Evolutionary conservation across 2,888 invertebrate genomes (phyloP), one percentile per base, ranked within the genome.

Genomic region (Encarsia formosa): DNA sequence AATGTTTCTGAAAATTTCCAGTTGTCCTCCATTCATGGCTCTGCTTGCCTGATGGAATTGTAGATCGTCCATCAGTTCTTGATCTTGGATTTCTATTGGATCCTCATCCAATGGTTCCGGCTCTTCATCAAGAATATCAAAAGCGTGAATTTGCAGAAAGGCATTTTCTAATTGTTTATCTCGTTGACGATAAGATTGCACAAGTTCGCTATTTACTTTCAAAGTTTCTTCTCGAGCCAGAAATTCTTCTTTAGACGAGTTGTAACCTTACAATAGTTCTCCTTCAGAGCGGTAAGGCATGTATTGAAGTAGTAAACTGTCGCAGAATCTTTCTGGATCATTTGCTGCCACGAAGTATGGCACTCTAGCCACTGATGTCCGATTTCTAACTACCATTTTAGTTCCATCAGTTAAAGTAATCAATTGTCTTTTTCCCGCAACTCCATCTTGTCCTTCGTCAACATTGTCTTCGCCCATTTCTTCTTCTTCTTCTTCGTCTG

Each of bases 361-460:
- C 29, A 29, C 29, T 13, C 29, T 8, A 9, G 13, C 29, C 8
- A 29, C 29, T 8, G 29, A 8, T 29, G 29, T 8, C 13, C 29
- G 15, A 20, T 19, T 49, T 32, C 49, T 22, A 13, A 23, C 37
- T 15, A 26, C 35, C 49, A 49, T 49, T 49, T 42, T 49, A 15
- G 19, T 39, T 22, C 32, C n/a, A 34, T 48, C 48, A 19, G 32
- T 23, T 34, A 48, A 40, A 22, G 5, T 31, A 34, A 48, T 48
- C 13, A 40, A 29, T 13, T 13, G 29, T 29, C 13, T 29, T 13
- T 29, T 29, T 29, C 8, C 13, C 29, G 29, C 8, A 13, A 9
- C 8, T 9, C 13, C 29, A 29, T 9, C 8, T 29, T 29, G 8
- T 9, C 8, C 8, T 9, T 8, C 8, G 13, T 29, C 29, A 29